Evolutionary conservation across 2,888 invertebrate genomes (phyloP), one percentile per base, ranked within the genome.

Genomic region (Saturnia japonica): DNA sequence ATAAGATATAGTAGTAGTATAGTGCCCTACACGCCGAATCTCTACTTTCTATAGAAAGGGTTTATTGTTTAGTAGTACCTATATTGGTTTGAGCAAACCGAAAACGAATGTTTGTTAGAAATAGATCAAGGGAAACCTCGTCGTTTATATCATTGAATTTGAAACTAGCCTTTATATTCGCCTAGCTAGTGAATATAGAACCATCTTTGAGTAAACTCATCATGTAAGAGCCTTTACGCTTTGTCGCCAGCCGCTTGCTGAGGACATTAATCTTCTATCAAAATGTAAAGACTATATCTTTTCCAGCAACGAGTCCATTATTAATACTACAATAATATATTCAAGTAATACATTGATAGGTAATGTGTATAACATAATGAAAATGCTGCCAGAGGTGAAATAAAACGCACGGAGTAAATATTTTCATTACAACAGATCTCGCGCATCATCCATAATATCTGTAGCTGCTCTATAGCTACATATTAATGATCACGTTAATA

Each of bases 1-100:
- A 72, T 3, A 22, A 74, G 68, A 74, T 75, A n/a, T n/a, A n/a
- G n/a, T n/a, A n/a, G n/a, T 64, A 64, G 40, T 66, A 69, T 71
- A 54, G 51, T 62, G 67, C 67, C 34, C 34, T 2, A 6, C 6
- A 34, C 43, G 12, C 34, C 45, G 62, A 73, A 66, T 66, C 67
- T 62, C 68, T 22, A 43, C 54, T 68, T 69, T 71, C 34, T n/a
- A 67, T 51, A 66, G 51, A 67, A 74, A 68, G 69, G 47, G 69
- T 25, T 47, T n/a, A 25, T 19, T 11, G 28, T 64, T 62, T 62
- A 14, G 1, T 28, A 14, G 25, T 62, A 62, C 22, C 54, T 57
- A 57, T 34, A 57, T 54, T 60, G 43, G 57, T 60, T 60, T 22
- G 22, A 43, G 43, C 60, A 47, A 62, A 19, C 25, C 2, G 57